Conservation (phyloP, 2,797 vertebrate species). For the Anabas testudineus region DNA sequence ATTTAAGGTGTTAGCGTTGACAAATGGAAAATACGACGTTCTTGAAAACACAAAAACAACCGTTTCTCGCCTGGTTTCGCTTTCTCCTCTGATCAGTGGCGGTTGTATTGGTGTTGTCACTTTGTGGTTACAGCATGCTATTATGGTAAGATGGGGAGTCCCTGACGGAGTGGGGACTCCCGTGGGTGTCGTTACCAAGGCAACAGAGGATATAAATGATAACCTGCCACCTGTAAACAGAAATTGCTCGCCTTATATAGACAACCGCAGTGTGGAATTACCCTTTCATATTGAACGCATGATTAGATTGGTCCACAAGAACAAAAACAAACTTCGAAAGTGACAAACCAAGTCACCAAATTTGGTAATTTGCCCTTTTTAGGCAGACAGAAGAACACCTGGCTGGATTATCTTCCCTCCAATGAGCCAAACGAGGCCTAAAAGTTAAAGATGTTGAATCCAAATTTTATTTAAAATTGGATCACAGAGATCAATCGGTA, state of each 20-base stretch:
- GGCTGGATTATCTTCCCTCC: not conserved
- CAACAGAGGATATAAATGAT: constrained; percentile 26
- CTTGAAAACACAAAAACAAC: constrained; percentile 5
- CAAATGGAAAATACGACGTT: not conserved
- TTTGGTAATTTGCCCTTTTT: constrained; percentile 8
- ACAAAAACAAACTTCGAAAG: constrained; percentile 13
- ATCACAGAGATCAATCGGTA: not conserved
- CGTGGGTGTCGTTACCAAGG: constrained; percentile 67
- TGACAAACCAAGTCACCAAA: not conserved
- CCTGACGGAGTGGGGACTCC: constrained; percentile 72
- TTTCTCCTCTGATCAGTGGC: constrained; percentile 33
- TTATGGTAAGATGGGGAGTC: constrained; percentile 64
- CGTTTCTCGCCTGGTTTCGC: constrained; percentile 46
- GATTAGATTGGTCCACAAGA: not conserved
- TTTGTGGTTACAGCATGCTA: constrained; percentile 32
- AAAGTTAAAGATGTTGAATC: not conserved
- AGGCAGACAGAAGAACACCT: constrained; percentile 1
- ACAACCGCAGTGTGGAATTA: constrained; percentile 56
- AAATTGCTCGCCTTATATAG: constrained; percentile 31
- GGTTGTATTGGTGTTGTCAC: not conserved
- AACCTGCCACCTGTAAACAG: constrained; percentile 29
- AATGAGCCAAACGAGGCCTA: not conserved
- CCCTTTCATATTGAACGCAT: constrained; percentile 26
- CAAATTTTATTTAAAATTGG: not conserved
- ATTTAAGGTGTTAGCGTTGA: not conserved